These are phyloP conservation scores for Rhinichthys klamathensis DNA, from an alignment of 2,113 vertebrate genomes.

Conservation along the genomic window DNA sequence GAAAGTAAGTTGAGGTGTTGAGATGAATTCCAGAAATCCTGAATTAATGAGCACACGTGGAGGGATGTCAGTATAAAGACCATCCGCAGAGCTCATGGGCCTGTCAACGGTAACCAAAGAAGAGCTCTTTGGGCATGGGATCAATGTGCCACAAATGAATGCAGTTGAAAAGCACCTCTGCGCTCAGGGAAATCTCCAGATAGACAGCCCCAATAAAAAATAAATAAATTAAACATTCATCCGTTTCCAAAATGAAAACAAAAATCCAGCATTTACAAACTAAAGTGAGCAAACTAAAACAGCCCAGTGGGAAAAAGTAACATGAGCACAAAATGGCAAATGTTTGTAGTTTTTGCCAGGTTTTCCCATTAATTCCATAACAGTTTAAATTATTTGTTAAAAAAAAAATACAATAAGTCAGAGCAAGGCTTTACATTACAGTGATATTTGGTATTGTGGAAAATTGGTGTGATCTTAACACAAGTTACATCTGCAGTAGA, in stretches of 20 bases:
- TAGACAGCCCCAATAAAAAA: constrained; percentile 27
- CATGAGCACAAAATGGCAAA: not conserved
- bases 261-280: not conserved
- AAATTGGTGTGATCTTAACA: constrained; percentile 1
- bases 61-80: constrained; percentile 22
- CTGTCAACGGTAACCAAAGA: not conserved
- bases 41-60: constrained; percentile 32
- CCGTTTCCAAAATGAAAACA: constrained; percentile 22
- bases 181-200: constrained; percentile 50
- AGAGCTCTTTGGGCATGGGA: constrained; percentile 29
- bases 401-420: not conserved
- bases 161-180: constrained; percentile 51
- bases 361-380: not conserved
- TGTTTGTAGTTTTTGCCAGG: not conserved
- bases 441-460: not conserved
- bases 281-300: not conserved
- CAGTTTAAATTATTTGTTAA: not conserved
- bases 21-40: constrained; percentile 47
- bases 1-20: constrained; percentile 59
- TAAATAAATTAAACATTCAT: constrained; percentile 18
- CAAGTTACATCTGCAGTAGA: not conserved
- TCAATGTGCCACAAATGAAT: constrained; percentile 22
- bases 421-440: not conserved
- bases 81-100: not conserved
- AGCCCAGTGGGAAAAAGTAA: not conserved